phyloP scores from a whole-genome alignment of 2,113 vertebrate species.

The Oreocharis arfaki region DNA sequence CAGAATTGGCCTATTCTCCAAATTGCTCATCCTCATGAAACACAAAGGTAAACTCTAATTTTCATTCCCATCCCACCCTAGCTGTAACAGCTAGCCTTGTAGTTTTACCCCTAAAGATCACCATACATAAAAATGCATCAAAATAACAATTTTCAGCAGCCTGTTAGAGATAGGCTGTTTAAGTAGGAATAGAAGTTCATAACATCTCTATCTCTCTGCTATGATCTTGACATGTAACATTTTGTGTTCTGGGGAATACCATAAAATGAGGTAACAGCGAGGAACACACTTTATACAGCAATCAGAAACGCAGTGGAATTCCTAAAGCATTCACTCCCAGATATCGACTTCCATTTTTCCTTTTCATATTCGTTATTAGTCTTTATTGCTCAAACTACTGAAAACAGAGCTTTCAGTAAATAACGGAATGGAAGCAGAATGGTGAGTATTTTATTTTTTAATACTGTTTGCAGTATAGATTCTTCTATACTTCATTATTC shows the following conservation, averaged over 20 bases:
- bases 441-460: neutral
- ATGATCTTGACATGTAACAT: neutral
- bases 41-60: slow-evolving; percentile 9
- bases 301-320: neutral
- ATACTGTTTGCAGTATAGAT: neutral
- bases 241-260: neutral
- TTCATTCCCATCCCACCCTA: slow-evolving; percentile 1
- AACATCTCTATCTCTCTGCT: slow-evolving; percentile 26
- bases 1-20: slow-evolving; percentile 38
- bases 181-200: slow-evolving; percentile 19
- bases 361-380: neutral
- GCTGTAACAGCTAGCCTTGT: neutral
- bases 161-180: slow-evolving; percentile 18
- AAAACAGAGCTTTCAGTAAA: neutral
- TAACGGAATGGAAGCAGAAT: neutral
- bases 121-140: slow-evolving; percentile 26
- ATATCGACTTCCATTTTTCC: neutral
- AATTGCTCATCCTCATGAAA: slow-evolving; percentile 17
- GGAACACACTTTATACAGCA: neutral
- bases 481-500: neutral
- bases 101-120: neutral
- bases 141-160: slow-evolving; percentile 52
- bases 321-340: neutral
- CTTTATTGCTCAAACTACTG: neutral
- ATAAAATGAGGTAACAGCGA: neutral